Conservation (phyloP, 2,797 vertebrate species). For the Crenichthys baileyi region DNA sequence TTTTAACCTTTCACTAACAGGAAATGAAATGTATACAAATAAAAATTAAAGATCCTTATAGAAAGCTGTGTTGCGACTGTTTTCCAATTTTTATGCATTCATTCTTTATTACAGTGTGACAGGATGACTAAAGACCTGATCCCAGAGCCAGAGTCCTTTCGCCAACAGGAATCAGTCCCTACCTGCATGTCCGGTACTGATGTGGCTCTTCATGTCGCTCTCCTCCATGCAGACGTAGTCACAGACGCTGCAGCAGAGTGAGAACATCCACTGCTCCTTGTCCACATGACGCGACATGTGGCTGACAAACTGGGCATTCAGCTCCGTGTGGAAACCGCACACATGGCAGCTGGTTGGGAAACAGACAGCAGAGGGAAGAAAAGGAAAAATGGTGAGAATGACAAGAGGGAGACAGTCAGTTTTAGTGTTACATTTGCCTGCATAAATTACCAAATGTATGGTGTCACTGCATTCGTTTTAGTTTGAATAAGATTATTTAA, state of each 20-base stretch:
- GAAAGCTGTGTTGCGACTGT: no score
- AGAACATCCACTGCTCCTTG: slow-evolving; percentile 99
- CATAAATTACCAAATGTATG: slow-evolving; percentile 47
- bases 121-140: neutral
- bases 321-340: slow-evolving; percentile 98
- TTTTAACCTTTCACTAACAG: no score
- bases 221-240: slow-evolving; percentile 98
- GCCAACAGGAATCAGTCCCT: slow-evolving; percentile 11
- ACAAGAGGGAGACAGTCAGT: slow-evolving; percentile 41
- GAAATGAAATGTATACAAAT: no score
- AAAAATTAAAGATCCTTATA: no score
- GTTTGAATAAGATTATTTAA: slow-evolving; percentile 23
- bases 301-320: slow-evolving; percentile 99
- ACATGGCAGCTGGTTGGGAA: slow-evolving; percentile 91
- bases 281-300: slow-evolving; percentile 99
- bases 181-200: slow-evolving; percentile 94
- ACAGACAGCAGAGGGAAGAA: slow-evolving; percentile 50
- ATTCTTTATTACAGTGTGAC: neutral
- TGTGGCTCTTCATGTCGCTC: slow-evolving; percentile 93
- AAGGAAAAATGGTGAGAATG: slow-evolving; percentile 52
- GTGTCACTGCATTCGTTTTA: slow-evolving; percentile 19
- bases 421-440: slow-evolving; percentile 57
- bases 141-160: neutral
- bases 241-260: slow-evolving; percentile 94
- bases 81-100: no score